A percentile compares a stretch with the other conserved stretches of the same genome.
Conservation (phyloP, 2,888 invertebrate species). For the Tinea pellionella region DNA sequence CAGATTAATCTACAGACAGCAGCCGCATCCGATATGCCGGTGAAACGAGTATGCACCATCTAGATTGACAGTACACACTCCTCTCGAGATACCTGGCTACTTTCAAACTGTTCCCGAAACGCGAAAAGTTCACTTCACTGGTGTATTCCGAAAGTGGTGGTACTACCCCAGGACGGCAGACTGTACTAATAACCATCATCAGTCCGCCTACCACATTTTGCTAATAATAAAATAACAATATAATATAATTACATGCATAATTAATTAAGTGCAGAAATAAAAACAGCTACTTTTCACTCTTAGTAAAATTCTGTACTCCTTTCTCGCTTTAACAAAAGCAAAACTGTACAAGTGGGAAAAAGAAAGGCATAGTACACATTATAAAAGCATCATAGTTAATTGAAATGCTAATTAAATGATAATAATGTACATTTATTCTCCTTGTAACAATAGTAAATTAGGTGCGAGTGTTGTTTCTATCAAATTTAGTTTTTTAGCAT, state of each 20-base stretch:
- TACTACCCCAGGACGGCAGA: too few relatives aligned
- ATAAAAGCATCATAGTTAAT: not conserved
- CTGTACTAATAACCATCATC: too few relatives aligned
- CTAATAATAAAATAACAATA: constrained; percentile 1
- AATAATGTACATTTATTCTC: not conserved
- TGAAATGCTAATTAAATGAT: constrained; percentile 12
- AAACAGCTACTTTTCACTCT: not conserved
- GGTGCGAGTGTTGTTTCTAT: not conserved
- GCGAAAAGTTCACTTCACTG: too few relatives aligned
- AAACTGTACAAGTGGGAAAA: not conserved
- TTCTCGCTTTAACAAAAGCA: not conserved
- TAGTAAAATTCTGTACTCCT: not conserved
- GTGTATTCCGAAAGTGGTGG: too few relatives aligned
- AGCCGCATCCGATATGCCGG: too few relatives aligned
- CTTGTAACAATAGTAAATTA: not conserved
- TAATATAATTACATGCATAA: not conserved
- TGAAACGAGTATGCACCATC: too few relatives aligned
- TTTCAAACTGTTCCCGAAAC: too few relatives aligned
- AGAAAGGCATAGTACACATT: not conserved
- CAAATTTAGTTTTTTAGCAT: not conserved
- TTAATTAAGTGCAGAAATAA: not conserved
- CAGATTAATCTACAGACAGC: too few relatives aligned
- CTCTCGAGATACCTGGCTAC: too few relatives aligned
- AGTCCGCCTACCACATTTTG: too few relatives aligned
- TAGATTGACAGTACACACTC: too few relatives aligned